Evolutionary conservation across 2,888 invertebrate genomes (phyloP).

Genomic region (Dasysyrphus tricinctus): DNA sequence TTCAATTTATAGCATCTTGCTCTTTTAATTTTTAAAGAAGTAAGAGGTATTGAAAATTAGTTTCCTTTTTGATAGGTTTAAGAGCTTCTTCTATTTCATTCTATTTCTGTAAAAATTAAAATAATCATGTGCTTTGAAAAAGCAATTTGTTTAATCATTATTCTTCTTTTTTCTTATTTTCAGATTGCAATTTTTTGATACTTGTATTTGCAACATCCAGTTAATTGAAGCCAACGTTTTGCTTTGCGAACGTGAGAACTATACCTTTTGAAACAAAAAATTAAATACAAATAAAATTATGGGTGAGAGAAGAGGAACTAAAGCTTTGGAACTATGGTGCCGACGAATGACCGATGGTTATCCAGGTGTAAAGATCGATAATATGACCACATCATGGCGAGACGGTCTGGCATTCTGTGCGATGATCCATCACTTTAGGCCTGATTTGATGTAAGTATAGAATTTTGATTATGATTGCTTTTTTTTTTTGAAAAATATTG

Average conservation of each 20-base stretch:
- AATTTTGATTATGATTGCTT: constrained; percentile 2
- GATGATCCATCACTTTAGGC: constrained; percentile 97
- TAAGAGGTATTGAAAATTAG: too few species aligned
- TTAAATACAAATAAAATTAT: constrained; percentile 83
- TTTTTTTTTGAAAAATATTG: constrained; percentile 4
- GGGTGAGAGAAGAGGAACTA: constrained; percentile 94
- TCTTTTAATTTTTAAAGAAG: too few species aligned
- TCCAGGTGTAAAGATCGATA: constrained; percentile 93
- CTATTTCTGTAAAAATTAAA: background rate
- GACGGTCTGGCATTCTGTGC: constrained; percentile 98
- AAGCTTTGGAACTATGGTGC: constrained; percentile 97
- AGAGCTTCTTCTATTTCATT: too few species aligned
- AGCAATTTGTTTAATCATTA: constrained; percentile 54
- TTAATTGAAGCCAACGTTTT: constrained; percentile 19
- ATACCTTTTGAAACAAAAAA: constrained; percentile 32
- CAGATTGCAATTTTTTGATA: constrained; percentile 42
- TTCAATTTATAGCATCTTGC: constrained; percentile 16
- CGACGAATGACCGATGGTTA: constrained; percentile 94
- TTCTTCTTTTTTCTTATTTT: constrained; percentile 51
- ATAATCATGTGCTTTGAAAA: background rate
- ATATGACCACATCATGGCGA: constrained; percentile 98
- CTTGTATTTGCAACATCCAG: background rate
- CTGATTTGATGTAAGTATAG: constrained; percentile 95
- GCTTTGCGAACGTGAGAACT: constrained; percentile 69
- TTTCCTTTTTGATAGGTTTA: too few species aligned